These are phyloP conservation scores for Falcunculus frontatus DNA, from an alignment of 2,113 vertebrate genomes.

Conservation along the genomic window DNA sequence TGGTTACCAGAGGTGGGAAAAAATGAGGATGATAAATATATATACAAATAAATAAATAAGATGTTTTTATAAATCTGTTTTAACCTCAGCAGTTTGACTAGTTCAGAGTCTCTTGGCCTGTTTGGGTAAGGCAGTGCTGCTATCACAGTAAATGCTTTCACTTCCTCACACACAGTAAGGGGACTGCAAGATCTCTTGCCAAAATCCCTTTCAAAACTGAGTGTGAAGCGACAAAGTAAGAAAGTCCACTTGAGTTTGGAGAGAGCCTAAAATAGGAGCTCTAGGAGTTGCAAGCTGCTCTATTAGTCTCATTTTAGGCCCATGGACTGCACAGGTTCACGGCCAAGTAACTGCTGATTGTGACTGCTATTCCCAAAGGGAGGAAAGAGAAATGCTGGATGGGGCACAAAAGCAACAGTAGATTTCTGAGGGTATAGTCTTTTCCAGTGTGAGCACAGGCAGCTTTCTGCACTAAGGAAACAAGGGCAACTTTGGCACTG, in stretches of 20 bases:
- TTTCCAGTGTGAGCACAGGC: background rate
- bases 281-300: background rate
- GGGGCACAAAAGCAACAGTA: conserved; percentile 10
- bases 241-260: background rate
- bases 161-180: background rate
- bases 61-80: background rate
- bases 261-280: background rate
- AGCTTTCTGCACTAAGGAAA: background rate
- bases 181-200: background rate
- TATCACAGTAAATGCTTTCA: background rate
- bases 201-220: conserved; percentile 8
- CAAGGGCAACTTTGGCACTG: background rate
- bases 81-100: background rate
- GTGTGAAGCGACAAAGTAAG: background rate
- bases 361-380: conserved; percentile 30
- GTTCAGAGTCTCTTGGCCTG: background rate
- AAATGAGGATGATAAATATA: background rate
- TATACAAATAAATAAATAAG: background rate
- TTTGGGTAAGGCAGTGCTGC: background rate
- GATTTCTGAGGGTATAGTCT: conserved; percentile 13
- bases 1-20: background rate
- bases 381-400: conserved; percentile 14
- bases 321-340: background rate
- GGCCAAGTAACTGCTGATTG: background rate
- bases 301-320: background rate